A percentile compares a stretch with the other conserved stretches of the same genome.
Conservation (phyloP, 2,888 invertebrate genomes). For the Sepiola atlantica region DNA sequence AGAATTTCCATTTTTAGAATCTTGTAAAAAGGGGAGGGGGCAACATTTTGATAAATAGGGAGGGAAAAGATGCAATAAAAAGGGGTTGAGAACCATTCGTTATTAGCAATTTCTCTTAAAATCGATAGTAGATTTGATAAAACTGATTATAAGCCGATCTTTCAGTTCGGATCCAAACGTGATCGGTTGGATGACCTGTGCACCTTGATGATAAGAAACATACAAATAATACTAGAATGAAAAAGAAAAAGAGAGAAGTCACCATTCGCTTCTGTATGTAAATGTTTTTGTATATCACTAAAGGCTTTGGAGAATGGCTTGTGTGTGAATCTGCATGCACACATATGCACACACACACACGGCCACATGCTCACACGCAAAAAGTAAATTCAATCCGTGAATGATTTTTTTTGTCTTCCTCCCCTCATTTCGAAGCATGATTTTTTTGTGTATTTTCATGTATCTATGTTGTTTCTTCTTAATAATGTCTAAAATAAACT, state of each 20-base stretch:
- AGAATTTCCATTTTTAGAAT: too few relatives aligned
- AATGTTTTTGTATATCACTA: neutral
- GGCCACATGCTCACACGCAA: neutral
- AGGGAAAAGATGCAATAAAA: too few relatives aligned
- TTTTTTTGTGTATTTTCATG: neutral
- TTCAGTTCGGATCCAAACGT: too few relatives aligned
- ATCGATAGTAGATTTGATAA: too few relatives aligned
- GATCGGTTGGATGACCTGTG: neutral
- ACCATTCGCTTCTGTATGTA: neutral
- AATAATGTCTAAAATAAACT: too few relatives aligned
- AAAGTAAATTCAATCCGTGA: neutral
- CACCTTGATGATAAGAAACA: neutral
- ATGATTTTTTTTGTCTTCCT: neutral
- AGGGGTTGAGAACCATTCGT: too few relatives aligned
- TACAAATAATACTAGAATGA: neutral
- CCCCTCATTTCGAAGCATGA: neutral
- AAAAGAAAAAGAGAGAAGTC: neutral
- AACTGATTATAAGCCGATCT: neutral
- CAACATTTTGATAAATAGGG: too few relatives aligned
- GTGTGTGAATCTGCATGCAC: neutral
- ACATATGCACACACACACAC: neutral
- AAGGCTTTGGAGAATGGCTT: neutral
- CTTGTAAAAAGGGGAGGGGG: too few relatives aligned
- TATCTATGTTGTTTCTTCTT: neutral
- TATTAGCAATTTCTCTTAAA: too few relatives aligned